Evolutionary conservation across 2,888 invertebrate species (phyloP).

Genomic region (Spodoptera littoralis): DNA sequence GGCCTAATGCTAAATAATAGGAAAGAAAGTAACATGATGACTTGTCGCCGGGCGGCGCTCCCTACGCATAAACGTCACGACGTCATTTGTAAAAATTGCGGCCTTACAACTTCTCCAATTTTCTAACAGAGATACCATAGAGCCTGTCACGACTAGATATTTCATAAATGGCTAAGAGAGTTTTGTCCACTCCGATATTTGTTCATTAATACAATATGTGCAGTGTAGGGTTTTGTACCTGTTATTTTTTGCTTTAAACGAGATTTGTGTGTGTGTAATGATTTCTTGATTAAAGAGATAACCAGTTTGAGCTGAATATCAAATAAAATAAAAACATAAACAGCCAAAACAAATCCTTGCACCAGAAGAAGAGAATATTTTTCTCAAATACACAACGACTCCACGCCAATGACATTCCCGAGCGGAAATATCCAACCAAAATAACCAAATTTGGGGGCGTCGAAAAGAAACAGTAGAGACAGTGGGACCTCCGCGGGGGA

Average conservation of each 20-base stretch:
- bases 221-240: slow-evolving; percentile 17
- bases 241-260: not conserved
- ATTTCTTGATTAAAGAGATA: not conserved
- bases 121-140: slow-evolving; percentile 70
- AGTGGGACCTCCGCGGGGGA: slow-evolving; percentile 83
- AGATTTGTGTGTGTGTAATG: not conserved
- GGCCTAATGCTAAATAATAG: slow-evolving; percentile 82
- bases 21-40: slow-evolving; percentile 88
- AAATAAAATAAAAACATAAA: no score
- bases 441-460: slow-evolving; percentile 85
- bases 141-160: slow-evolving; percentile 50
- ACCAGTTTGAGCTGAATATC: no score
- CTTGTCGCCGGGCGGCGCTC: slow-evolving; percentile 83
- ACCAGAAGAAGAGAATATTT: not conserved
- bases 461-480: slow-evolving; percentile 83
- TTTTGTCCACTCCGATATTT: no score
- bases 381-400: slow-evolving; percentile 49
- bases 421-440: slow-evolving; percentile 82
- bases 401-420: slow-evolving; percentile 63
- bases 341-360: no score
- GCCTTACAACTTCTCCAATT: slow-evolving; percentile 86
- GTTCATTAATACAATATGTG: not conserved
- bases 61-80: slow-evolving; percentile 87
- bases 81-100: slow-evolving; percentile 89
- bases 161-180: slow-evolving; percentile 2